Conservation (phyloP, 1,140 invertebrate species). For the Drosophila sproati region DNA sequence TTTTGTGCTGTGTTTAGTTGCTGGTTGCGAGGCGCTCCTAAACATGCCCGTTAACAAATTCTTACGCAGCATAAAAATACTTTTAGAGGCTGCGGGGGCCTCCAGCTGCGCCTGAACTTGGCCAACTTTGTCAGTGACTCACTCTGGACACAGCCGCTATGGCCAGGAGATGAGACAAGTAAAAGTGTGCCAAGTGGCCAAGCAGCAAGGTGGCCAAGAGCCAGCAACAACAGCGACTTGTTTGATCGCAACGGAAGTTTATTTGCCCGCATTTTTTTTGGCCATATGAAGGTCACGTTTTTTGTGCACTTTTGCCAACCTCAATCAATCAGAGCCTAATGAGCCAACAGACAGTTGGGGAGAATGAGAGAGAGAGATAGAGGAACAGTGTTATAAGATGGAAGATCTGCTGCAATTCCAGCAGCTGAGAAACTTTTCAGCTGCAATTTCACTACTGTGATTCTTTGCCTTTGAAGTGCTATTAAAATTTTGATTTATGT, state of each 20-base stretch:
- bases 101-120: conserved; percentile 78
- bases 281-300: conserved; percentile 65
- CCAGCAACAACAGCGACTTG: conserved; percentile 12
- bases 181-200: conserved; percentile 81
- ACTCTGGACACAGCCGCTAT: conserved; percentile 32
- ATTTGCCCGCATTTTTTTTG: conserved; percentile 75
- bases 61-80: conserved; percentile 67
- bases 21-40: conserved; percentile 44
- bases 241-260: conserved; percentile 65
- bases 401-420: conserved; percentile 27
- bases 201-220: conserved; percentile 19
- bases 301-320: conserved; percentile 46
- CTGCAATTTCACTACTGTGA: conserved; percentile 52
- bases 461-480: conserved; percentile 15
- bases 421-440: conserved; percentile 30
- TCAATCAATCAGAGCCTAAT: conserved; percentile 74
- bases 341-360: conserved; percentile 35
- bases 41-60: conserved; percentile 79
- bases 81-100: conserved; percentile 38
- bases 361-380: not conserved
- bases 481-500: conserved; percentile 66
- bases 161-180: conserved; percentile 47
- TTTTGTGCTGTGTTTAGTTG: conserved; percentile 45
- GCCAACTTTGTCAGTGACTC: conserved; percentile 68
- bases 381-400: no score